Conservation (phyloP, 2,888 invertebrate species). For the Ryuthela nishihirai region DNA sequence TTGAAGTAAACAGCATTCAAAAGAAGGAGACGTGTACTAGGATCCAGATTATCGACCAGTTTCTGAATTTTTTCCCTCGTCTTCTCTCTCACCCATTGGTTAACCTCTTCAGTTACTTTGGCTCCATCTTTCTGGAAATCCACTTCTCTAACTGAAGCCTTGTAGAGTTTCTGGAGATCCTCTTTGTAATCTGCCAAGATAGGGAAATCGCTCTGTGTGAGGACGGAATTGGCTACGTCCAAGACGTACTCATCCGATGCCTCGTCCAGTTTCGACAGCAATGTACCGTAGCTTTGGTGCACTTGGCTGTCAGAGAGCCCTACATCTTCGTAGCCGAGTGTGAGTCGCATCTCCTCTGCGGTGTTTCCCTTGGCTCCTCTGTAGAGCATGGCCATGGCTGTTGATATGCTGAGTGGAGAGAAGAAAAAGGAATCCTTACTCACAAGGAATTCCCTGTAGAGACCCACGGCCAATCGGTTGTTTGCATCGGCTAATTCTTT, state of each 20-base stretch:
- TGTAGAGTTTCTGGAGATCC: neutral
- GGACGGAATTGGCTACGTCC: neutral
- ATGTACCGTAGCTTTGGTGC: too few relatives aligned
- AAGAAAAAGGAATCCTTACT: too few relatives aligned
- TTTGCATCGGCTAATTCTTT: too few relatives aligned
- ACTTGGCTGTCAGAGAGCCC: too few relatives aligned
- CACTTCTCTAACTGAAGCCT: neutral
- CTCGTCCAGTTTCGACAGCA: too few relatives aligned
- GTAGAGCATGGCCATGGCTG: constrained; percentile 49
- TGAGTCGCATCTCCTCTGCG: constrained; percentile 44
- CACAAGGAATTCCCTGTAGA: too few relatives aligned
- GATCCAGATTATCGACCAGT: constrained; percentile 9
- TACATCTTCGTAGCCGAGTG: constrained; percentile 17
- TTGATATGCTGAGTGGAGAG: constrained; percentile 50
- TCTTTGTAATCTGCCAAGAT: neutral
- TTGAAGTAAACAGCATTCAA: constrained; percentile 54
- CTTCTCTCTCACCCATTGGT: constrained; percentile 6
- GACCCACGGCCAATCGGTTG: too few relatives aligned
- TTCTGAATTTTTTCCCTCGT: constrained; percentile 20
- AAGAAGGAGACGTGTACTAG: constrained; percentile 49
- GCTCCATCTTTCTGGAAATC: neutral
- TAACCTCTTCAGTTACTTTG: constrained; percentile 7
- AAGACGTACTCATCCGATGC: neutral
- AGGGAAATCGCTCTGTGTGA: neutral
- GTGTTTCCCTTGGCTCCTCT: constrained; percentile 50